Percentiles rank a stretch among this genome's conserved stretches.
Evolutionary conservation across 2,113 vertebrate genomes (phyloP).

Genomic region (Bothrops jararaca): DNA sequence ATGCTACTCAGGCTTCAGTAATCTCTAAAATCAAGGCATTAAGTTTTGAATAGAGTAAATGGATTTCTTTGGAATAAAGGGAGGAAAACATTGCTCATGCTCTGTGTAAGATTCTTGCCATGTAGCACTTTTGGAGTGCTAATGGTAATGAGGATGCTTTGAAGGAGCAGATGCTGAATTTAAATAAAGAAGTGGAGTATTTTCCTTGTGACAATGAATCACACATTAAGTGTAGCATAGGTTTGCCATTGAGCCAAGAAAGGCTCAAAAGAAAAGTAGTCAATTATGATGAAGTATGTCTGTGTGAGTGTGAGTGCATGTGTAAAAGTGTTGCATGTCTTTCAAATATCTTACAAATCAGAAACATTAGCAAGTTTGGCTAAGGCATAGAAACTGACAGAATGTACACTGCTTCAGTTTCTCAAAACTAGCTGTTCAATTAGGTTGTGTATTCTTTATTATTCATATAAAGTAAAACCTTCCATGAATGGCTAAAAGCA

Average conservation of each 20-base stretch:
- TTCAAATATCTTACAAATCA: constrained; percentile 31
- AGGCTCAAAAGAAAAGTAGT: constrained; percentile 1
- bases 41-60: not conserved
- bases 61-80: constrained; percentile 6
- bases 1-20: constrained; percentile 14
- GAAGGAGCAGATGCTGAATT: constrained; percentile 36
- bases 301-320: not conserved
- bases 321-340: not conserved
- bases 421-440: constrained; percentile 25
- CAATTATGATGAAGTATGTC: not conserved
- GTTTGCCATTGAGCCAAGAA: constrained; percentile 16
- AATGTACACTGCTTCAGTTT: constrained; percentile 23
- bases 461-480: constrained; percentile 9
- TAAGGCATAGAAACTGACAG: constrained; percentile 25
- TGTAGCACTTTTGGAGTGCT: not conserved
- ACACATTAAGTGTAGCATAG: constrained; percentile 25
- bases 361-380: constrained; percentile 21
- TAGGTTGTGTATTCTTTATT: constrained; percentile 18
- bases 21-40: constrained; percentile 2
- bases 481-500: constrained; percentile 39
- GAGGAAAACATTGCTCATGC: not conserved
- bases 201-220: not conserved
- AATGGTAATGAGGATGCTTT: constrained; percentile 7
- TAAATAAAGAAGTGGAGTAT: not conserved
- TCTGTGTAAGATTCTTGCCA: not conserved